Base-by-base conservation (phyloP, 2,113 vertebrate genomes). In the Triplophysa dalaica region DNA sequence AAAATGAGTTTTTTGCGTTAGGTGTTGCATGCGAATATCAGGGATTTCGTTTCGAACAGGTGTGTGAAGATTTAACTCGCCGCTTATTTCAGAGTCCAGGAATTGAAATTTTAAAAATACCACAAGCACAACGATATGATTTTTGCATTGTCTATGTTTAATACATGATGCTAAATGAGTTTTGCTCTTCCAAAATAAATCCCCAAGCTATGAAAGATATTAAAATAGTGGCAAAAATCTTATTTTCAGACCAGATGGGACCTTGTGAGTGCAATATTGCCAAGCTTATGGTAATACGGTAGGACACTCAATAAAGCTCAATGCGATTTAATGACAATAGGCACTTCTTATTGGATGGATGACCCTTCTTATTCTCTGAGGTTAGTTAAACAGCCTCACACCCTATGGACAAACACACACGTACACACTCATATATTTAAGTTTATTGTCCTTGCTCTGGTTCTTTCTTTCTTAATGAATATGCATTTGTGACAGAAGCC, bases 401-500 rank as follows among this genome's bases (percentile, higher is more conserved):
- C 24, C 68, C 81, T 78, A 60, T 82, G 82, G 84, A 87, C 78
- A 75, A 45, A 70, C n/a, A 77, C 85, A 83, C 83, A 67, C 70
- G 65, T 52, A 29, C 43, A 56, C 64, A 60, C 52, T 45, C 61
- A 54, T 62, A 60, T 54, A 56, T 66, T 60, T 63, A 63, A 45
- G 60, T 2, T 84, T 87, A 89, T 86, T 86, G 78, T 86, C 50
- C 63, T 85, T 84, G 90, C 87, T 61, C 77, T 81, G 91, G 90
- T 90, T 91, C 89, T 92, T 92, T 90, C 90, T 93, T 88, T 54
- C 63, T 58, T 82, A 83, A 83, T 89, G 94, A 94, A 94, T 96
- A 94, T 94, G 94, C 91, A 94, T 95, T 91, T 93, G 90, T 89
- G 89, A 89, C 89, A 82, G 88, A 93, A 94, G 94, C 89, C 91